Percentiles rank a stretch among this genome's conserved stretches.
phyloP scores from a whole-genome alignment of 2,797 vertebrate species.

The Gallirallus australis region DNA sequence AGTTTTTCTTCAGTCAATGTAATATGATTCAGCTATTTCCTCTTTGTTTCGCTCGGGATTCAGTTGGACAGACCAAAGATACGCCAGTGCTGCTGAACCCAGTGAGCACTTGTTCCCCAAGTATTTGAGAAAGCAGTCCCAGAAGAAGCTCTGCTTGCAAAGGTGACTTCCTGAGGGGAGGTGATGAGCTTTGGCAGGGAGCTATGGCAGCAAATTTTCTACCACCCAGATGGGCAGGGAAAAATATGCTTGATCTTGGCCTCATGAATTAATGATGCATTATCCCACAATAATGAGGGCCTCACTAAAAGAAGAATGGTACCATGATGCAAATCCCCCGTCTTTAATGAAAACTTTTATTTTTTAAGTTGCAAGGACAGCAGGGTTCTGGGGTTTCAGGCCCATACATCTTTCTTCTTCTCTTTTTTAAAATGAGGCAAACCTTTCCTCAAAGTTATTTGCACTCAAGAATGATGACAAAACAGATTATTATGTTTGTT shows the following conservation, averaged over 20 bases:
- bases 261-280: not conserved
- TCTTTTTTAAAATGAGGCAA: not conserved
- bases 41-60: not conserved
- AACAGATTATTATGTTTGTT: conserved; percentile 49
- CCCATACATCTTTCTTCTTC: not conserved
- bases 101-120: not conserved
- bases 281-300: not conserved
- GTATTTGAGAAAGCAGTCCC: not conserved
- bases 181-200: not conserved
- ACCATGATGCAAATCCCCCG: not conserved
- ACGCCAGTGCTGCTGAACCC: not conserved
- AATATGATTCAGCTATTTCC: not conserved
- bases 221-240: not conserved
- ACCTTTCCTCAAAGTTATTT: conserved; percentile 27
- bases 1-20: not conserved
- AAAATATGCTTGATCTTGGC: not conserved
- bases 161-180: not conserved
- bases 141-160: not conserved
- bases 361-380: not conserved
- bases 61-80: not conserved
- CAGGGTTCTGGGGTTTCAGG: not conserved
- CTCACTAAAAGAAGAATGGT: not conserved
- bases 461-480: conserved; percentile 29
- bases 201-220: not conserved
- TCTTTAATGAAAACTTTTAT: not conserved